Conservation (phyloP, 1,140 invertebrate species). For the Ceratosolen fusciceps region DNA sequence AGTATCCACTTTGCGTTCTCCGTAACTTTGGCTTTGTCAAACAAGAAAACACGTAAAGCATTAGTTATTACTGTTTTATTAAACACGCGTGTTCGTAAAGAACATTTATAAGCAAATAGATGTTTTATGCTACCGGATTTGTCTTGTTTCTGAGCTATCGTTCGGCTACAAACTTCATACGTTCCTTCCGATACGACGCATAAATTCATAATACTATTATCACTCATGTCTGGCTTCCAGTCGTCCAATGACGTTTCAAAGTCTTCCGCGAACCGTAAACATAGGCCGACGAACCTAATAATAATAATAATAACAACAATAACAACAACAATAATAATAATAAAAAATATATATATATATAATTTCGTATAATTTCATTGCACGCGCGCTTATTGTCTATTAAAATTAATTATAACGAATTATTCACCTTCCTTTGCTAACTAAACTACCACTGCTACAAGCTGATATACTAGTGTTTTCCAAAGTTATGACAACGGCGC, state of each 20-base stretch:
- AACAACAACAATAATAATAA: no score
- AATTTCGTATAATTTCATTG: no score
- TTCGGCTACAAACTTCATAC: constrained; percentile 96
- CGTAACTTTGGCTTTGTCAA: constrained; percentile 54
- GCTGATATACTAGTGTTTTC: constrained; percentile 95
- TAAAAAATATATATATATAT: no score
- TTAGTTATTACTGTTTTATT: constrained; percentile 1
- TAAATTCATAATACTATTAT: constrained; percentile 91
- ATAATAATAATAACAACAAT: no score
- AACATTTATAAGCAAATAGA: not conserved
- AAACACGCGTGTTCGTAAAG: no score
- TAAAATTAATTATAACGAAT: not conserved
- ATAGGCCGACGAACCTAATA: constrained; percentile 90
- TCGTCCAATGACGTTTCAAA: constrained; percentile 97
- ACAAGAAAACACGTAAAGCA: constrained; percentile 14
- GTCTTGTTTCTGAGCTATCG: constrained; percentile 83
- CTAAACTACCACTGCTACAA: constrained; percentile 82
- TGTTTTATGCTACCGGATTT: constrained; percentile 71
- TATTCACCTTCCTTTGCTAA: constrained; percentile 77
- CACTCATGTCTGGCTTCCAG: constrained; percentile 93
- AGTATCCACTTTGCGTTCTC: constrained; percentile 99
- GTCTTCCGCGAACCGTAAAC: constrained; percentile 94
- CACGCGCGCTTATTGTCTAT: not conserved
- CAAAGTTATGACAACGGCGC: constrained; percentile 93
- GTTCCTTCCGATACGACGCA: constrained; percentile 98